Evolutionary conservation across 2,797 vertebrate species (phyloP).

Genomic region (Petrocephalus schoutedeni): DNA sequence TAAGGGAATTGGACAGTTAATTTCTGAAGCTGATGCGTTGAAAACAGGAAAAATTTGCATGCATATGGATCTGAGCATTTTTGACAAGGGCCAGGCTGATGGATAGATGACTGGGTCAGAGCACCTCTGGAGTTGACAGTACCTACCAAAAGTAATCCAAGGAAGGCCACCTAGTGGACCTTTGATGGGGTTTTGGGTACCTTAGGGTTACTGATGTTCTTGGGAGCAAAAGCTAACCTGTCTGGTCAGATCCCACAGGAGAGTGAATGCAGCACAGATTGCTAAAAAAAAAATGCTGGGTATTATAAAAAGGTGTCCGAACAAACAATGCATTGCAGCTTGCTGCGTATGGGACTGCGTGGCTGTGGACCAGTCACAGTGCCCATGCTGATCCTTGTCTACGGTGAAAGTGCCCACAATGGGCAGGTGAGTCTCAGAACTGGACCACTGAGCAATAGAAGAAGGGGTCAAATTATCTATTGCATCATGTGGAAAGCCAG

Average conservation of each 20-base stretch:
- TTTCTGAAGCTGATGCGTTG: background rate
- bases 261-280: background rate
- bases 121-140: background rate
- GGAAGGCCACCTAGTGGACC: background rate
- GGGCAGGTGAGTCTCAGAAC: background rate
- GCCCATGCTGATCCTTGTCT: background rate
- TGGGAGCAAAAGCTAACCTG: background rate
- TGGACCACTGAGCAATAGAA: background rate
- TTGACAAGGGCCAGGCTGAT: background rate
- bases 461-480: background rate
- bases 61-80: background rate
- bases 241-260: background rate
- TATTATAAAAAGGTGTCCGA: background rate
- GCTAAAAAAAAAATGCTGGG: background rate
- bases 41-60: background rate
- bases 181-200: background rate
- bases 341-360: too few species aligned
- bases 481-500: background rate
- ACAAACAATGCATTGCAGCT: background rate
- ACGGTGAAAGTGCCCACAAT: background rate
- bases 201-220: background rate
- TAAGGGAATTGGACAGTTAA: background rate
- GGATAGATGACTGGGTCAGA: background rate
- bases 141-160: background rate
- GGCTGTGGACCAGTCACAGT: background rate